These are phyloP conservation scores for Danio rerio DNA, from an alignment of 2,113 vertebrate species.

Conservation along the genomic window DNA sequence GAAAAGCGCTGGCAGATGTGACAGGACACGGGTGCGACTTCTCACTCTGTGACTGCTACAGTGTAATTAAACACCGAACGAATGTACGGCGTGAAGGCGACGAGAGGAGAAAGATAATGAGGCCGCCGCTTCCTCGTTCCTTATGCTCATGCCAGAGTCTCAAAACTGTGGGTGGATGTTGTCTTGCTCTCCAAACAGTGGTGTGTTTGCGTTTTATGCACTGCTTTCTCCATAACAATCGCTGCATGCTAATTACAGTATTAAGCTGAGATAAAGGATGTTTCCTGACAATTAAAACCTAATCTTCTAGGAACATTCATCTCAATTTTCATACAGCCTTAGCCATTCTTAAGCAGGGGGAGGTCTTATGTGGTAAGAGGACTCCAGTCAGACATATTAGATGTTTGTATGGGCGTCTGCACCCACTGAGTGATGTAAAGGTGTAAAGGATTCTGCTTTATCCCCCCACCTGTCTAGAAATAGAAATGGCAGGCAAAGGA, in stretches of 20 bases:
- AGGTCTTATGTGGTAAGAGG: constrained; percentile 19
- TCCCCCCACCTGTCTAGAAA: constrained; percentile 24
- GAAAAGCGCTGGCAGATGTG: constrained; percentile 51
- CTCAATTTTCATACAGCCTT: not conserved
- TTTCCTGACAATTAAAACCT: constrained; percentile 32
- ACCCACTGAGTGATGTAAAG: constrained; percentile 1
- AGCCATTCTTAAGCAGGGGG: not conserved
- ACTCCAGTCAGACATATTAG: constrained; percentile 21
- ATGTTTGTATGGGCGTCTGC: constrained; percentile 12
- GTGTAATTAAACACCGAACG: constrained; percentile 25
- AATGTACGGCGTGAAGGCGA: not conserved
- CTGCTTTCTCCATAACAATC: constrained; percentile 33
- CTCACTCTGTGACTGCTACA: not conserved
- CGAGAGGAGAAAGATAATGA: constrained; percentile 21
- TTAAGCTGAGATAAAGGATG: constrained; percentile 25
- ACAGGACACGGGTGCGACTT: not conserved
- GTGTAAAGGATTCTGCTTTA: constrained; percentile 23
- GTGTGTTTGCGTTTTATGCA: constrained; percentile 7
- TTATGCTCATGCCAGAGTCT: constrained; percentile 25
- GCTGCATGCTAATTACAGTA: constrained; percentile 25
- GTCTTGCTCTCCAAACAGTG: constrained; percentile 28
- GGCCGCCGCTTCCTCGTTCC: not conserved
- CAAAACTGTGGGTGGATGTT: constrained; percentile 37
- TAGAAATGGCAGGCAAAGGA: constrained; percentile 1
- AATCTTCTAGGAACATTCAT: constrained; percentile 23